Base-by-base conservation (phyloP, 2,888 invertebrate genomes). In the Tiphia femorata region DNA sequence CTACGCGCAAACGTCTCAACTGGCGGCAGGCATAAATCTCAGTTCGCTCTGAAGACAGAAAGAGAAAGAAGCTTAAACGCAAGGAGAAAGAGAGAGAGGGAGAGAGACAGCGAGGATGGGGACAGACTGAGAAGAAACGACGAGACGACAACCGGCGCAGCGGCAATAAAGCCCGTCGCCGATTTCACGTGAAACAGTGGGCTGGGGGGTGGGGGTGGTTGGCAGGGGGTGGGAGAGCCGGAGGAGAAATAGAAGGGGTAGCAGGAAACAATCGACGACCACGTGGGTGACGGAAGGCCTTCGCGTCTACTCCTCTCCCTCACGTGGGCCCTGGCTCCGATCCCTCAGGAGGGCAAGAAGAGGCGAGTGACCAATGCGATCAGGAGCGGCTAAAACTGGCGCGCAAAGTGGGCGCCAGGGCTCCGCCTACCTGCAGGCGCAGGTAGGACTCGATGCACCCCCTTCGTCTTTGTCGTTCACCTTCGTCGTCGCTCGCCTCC, bases 1-100 rank as follows among this genome's bases (percentile, higher is more conserved):
- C 69, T 66, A 81, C 73, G 72, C 76, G 78, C 78, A 79, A 82
- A 82, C 80, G 81, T 82, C 81, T 82, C 80, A 81, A 82, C 80
- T 80, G 78, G 73, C 73, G 71, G 70, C 64, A 63, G 68, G 76
- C 77, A 82, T 82, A 82, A 82, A 82, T 82, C 79, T 74, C 76
- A 52, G 67, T 67, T 64, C 71, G 67, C 58, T 55, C 46, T 62
- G 60, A 56, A 65, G 51, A 66, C 49, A 54, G 62, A 63, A 66
- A 17, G 29, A 43, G 10, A n/a, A n/a, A n/a, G n/a, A n/a, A n/a
- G n/a, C n/a, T n/a, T n/a, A 25, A 33, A n/a, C 14, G 25, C 35
- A 19, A 38, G 37, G 16, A 49, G 48, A 41, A 41, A 20, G 35
- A 35, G 47, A 52, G 33, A 25, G 27, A 41, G 46, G 12, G 21